These are phyloP conservation scores for Gymnosoma rotundatum DNA, from an alignment of 2,888 invertebrate genomes.

Conservation along the genomic window DNA sequence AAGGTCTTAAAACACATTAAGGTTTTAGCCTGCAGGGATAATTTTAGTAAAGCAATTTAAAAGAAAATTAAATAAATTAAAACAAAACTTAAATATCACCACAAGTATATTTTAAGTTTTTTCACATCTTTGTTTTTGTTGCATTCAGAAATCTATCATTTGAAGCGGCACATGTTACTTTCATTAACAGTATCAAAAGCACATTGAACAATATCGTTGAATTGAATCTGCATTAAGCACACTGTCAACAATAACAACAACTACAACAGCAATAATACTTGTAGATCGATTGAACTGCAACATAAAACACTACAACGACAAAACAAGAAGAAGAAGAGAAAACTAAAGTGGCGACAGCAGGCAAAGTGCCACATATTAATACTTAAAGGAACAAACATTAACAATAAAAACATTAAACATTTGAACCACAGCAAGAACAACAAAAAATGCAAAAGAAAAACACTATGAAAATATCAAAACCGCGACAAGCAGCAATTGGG, in stretches of 20 bases:
- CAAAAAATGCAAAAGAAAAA: conserved; percentile 18
- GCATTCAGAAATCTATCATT: conserved; percentile 55
- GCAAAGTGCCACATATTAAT: conserved; percentile 75
- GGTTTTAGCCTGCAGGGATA: conserved; percentile 7
- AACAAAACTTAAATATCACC: conserved; percentile 15
- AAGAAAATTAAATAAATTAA: not conserved
- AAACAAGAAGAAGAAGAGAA: conserved; percentile 20
- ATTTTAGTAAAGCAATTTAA: conserved; percentile 1
- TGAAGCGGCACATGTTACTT: conserved; percentile 65
- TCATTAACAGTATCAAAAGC: conserved; percentile 62
- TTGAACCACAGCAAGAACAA: conserved; percentile 34
- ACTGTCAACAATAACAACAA: conserved; percentile 25
- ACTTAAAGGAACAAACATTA: conserved; percentile 65
- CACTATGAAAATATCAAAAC: conserved; percentile 35
- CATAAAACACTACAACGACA: conserved; percentile 48
- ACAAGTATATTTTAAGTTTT: conserved; percentile 9
- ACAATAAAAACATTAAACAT: conserved; percentile 51
- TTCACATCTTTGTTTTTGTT: not conserved
- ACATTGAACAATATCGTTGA: conserved; percentile 63
- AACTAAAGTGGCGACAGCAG: conserved; percentile 78
- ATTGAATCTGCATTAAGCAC: conserved; percentile 58
- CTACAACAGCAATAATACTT: conserved; percentile 74
- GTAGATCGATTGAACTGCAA: conserved; percentile 70
- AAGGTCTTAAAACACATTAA: conserved; percentile 1
- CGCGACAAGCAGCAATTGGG: conserved; percentile 76